These are phyloP conservation scores for Cremastinae sp. DNA, from an alignment of 2,888 invertebrate genomes.

Conservation along the genomic window DNA sequence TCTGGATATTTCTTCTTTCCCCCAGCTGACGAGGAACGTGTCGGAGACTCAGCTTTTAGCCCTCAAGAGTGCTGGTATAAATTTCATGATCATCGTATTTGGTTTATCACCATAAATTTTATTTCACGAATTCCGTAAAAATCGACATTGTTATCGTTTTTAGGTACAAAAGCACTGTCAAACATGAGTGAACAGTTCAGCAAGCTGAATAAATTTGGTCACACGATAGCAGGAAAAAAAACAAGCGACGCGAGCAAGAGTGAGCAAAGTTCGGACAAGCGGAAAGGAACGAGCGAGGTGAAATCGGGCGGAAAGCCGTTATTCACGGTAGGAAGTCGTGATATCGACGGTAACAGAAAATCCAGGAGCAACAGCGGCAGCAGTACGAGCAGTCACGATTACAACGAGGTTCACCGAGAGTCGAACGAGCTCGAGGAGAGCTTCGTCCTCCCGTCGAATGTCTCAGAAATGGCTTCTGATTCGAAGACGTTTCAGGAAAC, in stretches of 20 bases:
- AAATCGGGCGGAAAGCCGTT: slow-evolving; percentile 68
- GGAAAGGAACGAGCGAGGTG: slow-evolving; percentile 24
- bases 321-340: slow-evolving; percentile 74
- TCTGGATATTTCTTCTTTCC: slow-evolving; percentile 84
- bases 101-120: no score
- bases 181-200: slow-evolving; percentile 94
- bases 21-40: slow-evolving; percentile 88
- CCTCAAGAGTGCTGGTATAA: slow-evolving; percentile 86
- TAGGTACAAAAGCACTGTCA: slow-evolving; percentile 91
- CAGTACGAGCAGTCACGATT: slow-evolving; percentile 81
- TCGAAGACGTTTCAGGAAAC: slow-evolving; percentile 52
- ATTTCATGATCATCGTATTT: neutral
- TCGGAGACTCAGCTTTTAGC: slow-evolving; percentile 94
- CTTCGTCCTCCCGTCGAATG: slow-evolving; percentile 78
- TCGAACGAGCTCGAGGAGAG: slow-evolving; percentile 47
- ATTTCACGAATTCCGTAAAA: no score
- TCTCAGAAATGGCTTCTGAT: neutral
- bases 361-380: slow-evolving; percentile 80
- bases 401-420: slow-evolving; percentile 77
- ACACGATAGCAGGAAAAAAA: slow-evolving; percentile 82
- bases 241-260: slow-evolving; percentile 9
- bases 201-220: slow-evolving; percentile 88
- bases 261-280: slow-evolving; percentile 45
- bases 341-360: slow-evolving; percentile 81
- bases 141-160: no score